A percentile compares a stretch with the other conserved stretches of the same genome.
These are phyloP conservation scores for Mormyrus hasselquistii DNA, from an alignment of 2,797 vertebrate species.

Conservation along the genomic window DNA sequence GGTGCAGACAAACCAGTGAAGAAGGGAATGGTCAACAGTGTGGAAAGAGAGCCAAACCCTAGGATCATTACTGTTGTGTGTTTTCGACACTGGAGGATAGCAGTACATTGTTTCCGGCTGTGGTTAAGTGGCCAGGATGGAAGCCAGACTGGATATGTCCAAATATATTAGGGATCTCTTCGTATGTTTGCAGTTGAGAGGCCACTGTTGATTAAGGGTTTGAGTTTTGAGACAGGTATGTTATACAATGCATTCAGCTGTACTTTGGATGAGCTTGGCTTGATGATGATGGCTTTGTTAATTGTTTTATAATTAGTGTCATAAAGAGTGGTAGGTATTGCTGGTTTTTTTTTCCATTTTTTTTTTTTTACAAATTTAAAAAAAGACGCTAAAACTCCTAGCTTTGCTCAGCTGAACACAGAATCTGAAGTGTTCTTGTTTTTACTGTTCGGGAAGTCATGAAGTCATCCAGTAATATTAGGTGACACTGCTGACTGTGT, in stretches of 20 bases:
- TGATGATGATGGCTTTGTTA: neutral
- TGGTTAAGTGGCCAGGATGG: neutral
- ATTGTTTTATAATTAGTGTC: neutral
- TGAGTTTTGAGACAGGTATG: neutral
- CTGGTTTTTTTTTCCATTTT: neutral
- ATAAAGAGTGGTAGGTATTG: neutral
- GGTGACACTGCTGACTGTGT: neutral
- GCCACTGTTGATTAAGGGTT: neutral
- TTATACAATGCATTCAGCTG: neutral
- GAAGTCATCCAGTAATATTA: neutral
- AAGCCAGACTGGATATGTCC: neutral
- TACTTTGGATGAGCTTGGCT: neutral
- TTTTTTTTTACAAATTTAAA: neutral
- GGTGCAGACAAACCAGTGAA: neutral
- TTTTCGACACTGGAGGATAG: neutral
- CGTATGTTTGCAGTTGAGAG: neutral
- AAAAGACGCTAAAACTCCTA: neutral
- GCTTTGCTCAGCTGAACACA: neutral
- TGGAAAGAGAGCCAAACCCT: neutral
- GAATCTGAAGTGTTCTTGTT: neutral
- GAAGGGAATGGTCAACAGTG: neutral
- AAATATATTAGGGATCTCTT: neutral
- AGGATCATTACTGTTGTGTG: neutral
- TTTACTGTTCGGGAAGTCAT: neutral
- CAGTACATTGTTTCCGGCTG: neutral